phyloP scores from a whole-genome alignment of 2,888 invertebrate genomes.

The Cephus pygmeus region DNA sequence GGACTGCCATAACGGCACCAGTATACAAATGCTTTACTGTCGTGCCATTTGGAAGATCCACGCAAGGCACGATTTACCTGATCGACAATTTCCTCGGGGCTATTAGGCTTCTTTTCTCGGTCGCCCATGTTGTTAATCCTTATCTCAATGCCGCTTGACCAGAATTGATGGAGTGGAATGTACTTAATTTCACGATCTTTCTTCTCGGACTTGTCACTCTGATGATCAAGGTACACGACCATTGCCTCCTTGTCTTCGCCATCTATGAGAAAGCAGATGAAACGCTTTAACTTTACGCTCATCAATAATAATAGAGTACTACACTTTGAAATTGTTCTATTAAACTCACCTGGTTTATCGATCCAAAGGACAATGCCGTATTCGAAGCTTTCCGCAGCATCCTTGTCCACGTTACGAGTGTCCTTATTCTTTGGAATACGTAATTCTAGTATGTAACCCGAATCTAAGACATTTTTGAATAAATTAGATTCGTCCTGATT shows the following conservation, averaged over 20 bases:
- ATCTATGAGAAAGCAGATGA: background rate
- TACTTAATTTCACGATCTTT: slow-evolving; percentile 6
- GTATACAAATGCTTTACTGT: slow-evolving; percentile 76
- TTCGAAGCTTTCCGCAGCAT: slow-evolving; percentile 10
- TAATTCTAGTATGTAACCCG: slow-evolving; percentile 19
- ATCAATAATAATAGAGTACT: background rate
- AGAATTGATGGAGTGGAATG: slow-evolving; percentile 73
- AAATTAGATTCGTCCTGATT: slow-evolving; percentile 11
- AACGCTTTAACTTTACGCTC: background rate
- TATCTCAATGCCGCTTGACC: slow-evolving; percentile 76
- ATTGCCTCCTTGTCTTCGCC: slow-evolving; percentile 6
- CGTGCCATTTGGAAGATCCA: slow-evolving; percentile 70
- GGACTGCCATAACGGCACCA: slow-evolving; percentile 76
- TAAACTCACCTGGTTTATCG: slow-evolving; percentile 10
- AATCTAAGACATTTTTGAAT: slow-evolving; percentile 17
- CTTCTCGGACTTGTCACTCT: slow-evolving; percentile 21
- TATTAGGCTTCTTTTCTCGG: slow-evolving; percentile 76
- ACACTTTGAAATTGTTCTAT: background rate
- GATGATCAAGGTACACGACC: slow-evolving; percentile 4
- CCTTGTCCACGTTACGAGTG: slow-evolving; percentile 1
- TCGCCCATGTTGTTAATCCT: slow-evolving; percentile 81
- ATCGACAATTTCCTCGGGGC: slow-evolving; percentile 66
- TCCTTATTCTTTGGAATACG: slow-evolving; percentile 3
- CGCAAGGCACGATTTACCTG: slow-evolving; percentile 8
- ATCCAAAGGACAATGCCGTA: slow-evolving; percentile 18